Evolutionary conservation across 1,140 invertebrate species (phyloP), one percentile per base, ranked within the genome.

Genomic region (Whitmania pigra): DNA sequence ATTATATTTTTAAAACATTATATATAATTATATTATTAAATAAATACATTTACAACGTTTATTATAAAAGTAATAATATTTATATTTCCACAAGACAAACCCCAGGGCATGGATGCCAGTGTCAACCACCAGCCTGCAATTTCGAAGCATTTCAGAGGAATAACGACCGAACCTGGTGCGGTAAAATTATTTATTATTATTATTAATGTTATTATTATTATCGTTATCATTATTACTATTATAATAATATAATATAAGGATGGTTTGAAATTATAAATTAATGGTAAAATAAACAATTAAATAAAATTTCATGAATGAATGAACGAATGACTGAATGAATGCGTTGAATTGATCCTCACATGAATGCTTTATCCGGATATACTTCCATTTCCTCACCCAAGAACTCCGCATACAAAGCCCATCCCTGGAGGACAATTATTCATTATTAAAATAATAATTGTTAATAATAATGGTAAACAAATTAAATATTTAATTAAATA

Each of bases 391-490:
- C 83, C 74, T 82, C 78, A 11, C 82, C 83, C 2, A 84, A 75
- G 70, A 77, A 79, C 74, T 84, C 83, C 17, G 80, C 75, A 73
- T 84, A 84, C 22, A 84, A 73, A 0, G 75, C 83, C 83, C 83
- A 84, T 20, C 83, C 83, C 78, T 82, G 55, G 3, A 75, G 76
- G 60, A 49, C 25, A 27, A 71, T 27, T 27, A 15, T 13, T 0
- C 60, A 15, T 36, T 63, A 15, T 63, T 29, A 36, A 29, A 60
- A 27, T 60, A 22, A 60, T 27, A n/a, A 57, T 57, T n/a, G n/a
- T n/a, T n/a, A n/a, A n/a, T n/a, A n/a, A n/a, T n/a, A n/a, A n/a
- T n/a, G n/a, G n/a, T n/a, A n/a, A n/a, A n/a, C n/a, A n/a, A n/a
- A n/a, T n/a, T n/a, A n/a, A n/a, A n/a, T n/a, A n/a, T n/a, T n/a